phyloP scores from a whole-genome alignment of 2,113 vertebrate species.

The Merops nubicus region DNA sequence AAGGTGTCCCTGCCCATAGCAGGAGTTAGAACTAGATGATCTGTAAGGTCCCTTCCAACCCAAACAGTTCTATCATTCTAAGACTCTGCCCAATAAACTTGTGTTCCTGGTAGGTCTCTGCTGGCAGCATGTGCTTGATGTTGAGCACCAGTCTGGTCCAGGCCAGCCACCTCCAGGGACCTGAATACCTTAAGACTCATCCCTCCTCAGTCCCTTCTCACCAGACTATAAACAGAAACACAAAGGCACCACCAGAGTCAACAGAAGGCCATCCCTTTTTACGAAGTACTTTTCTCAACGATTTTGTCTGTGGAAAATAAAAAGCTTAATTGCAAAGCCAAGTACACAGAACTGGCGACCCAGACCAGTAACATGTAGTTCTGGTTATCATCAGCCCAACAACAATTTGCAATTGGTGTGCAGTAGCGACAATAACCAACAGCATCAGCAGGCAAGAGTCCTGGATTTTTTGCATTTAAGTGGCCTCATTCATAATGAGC shows the following conservation, averaged over 20 bases:
- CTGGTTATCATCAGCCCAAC: background rate
- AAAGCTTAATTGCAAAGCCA: background rate
- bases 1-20: background rate
- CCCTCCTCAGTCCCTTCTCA: background rate
- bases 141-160: background rate
- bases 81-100: background rate
- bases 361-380: background rate
- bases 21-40: background rate
- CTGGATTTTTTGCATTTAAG: background rate
- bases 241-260: background rate
- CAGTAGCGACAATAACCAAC: background rate
- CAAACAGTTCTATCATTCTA: background rate
- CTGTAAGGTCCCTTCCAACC: background rate
- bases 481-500: background rate
- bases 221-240: background rate
- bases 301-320: background rate
- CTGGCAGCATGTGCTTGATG: rapidly evolving
- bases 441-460: background rate
- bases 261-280: background rate
- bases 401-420: background rate
- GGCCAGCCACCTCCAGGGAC: background rate
- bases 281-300: background rate
- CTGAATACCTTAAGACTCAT: background rate
- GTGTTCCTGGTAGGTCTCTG: rapidly evolving
- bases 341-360: background rate